Conservation (phyloP, 2,888 invertebrate genomes). For the Macrosoma leucophasiata region DNA sequence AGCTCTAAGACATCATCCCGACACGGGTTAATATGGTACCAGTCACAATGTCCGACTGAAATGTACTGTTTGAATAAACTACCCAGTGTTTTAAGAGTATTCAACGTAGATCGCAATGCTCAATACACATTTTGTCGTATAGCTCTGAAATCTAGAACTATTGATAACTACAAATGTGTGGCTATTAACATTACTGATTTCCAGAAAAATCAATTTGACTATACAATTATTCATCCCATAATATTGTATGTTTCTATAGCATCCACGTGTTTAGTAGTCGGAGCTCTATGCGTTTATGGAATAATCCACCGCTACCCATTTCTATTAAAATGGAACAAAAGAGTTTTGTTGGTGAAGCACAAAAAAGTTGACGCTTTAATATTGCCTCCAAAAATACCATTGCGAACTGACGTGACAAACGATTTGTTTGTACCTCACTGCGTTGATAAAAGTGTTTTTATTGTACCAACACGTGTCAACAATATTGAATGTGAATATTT, state of each 20-base stretch:
- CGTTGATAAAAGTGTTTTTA: slow-evolving; percentile 33
- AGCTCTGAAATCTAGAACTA: slow-evolving; percentile 27
- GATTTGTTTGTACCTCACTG: slow-evolving; percentile 20
- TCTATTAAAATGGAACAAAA: slow-evolving; percentile 77
- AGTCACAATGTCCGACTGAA: slow-evolving; percentile 44
- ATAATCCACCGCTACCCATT: slow-evolving; percentile 73
- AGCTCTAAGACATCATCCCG: slow-evolving; percentile 26
- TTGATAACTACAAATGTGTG: slow-evolving; percentile 39
- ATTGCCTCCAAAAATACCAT: slow-evolving; percentile 64
- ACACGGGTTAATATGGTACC: slow-evolving; percentile 55
- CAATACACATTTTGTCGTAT: slow-evolving; percentile 54
- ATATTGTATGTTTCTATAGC: slow-evolving; percentile 33
- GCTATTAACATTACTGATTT: slow-evolving; percentile 35
- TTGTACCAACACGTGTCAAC: slow-evolving; percentile 32
- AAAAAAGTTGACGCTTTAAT: slow-evolving; percentile 74
- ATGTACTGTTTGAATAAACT: slow-evolving; percentile 47
- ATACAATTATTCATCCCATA: no score
- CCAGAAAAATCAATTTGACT: no score
- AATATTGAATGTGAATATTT: slow-evolving; percentile 28
- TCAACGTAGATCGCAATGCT: slow-evolving; percentile 34
- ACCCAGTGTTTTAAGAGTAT: slow-evolving; percentile 44
- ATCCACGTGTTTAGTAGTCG: slow-evolving; percentile 45
- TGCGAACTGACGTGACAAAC: slow-evolving; percentile 32
- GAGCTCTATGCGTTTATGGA: slow-evolving; percentile 67
- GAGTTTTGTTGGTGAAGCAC: slow-evolving; percentile 77